Base-by-base conservation (phyloP, 2,888 invertebrate genomes). In the Eretmocerus hayati region DNA sequence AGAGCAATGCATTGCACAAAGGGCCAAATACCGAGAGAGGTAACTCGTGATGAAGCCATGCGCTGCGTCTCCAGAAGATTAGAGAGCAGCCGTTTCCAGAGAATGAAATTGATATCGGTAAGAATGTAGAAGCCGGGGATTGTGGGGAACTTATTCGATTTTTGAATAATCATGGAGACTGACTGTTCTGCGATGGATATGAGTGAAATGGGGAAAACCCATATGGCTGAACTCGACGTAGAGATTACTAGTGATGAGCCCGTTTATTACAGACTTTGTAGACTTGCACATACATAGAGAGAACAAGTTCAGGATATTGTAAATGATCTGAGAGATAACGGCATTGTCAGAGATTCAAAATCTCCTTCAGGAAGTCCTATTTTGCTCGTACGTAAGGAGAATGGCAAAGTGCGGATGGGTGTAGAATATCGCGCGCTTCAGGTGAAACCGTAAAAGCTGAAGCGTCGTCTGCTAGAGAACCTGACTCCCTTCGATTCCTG, bases 311-410 rank as follows among this genome's bases (percentile, higher is more conserved):
- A 49, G 26, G 38, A 37, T 2, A 51, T 58, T 2, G 20, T 60
- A 2, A 43, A 46, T 1, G 57, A 59, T 6, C 30, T 61, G 2
- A 48, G 55, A 31, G 39, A 20, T 6, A 54, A 30, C n/a, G 52
- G 43, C 1, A 58, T 61, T 5, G 35, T 62, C 13, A 46, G 55
- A 2, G 53, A 57, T 20, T 54, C 53, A 20, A 44, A 30, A 0
- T 59, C 57, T 3, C 55, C 57, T 2, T 60, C 56, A 31, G 57
- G 51, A 2, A 59, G 58, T n/a, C 62, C 61, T 1, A 46, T 58
- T 1, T 41, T 64, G 4, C 32, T 64, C 2, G 63, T 63, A 6
- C n/a, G 9, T 2, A 48, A 48, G 16, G 40, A 43, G 18, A 26
- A 39, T 21, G 44, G 36, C 2, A 30, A 40, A 11, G 5, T n/a